phyloP scores from a whole-genome alignment of 1,140 invertebrate species.

The Tribolium castaneum region DNA sequence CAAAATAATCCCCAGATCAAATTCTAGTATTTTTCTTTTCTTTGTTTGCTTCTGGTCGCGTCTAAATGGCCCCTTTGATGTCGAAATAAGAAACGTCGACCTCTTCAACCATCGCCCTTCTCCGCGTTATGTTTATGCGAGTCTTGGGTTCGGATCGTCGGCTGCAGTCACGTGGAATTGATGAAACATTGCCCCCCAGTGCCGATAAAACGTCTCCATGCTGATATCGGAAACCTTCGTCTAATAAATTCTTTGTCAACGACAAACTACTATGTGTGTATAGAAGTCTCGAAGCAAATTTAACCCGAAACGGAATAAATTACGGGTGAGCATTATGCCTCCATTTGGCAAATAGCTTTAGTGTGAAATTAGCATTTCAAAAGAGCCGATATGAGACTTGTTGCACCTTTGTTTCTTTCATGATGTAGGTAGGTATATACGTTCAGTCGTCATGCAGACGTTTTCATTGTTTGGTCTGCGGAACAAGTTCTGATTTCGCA shows the following conservation, averaged over 20 bases:
- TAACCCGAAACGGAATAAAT: slow-evolving; percentile 12
- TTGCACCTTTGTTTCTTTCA: slow-evolving; percentile 29
- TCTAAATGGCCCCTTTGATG: not conserved
- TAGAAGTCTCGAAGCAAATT: not conserved
- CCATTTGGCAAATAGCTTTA: slow-evolving; percentile 26
- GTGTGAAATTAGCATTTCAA: slow-evolving; percentile 26
- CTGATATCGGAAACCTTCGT: slow-evolving; percentile 20
- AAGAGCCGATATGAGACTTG: slow-evolving; percentile 30
- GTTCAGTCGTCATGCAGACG: slow-evolving; percentile 14
- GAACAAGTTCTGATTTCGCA: slow-evolving; percentile 20
- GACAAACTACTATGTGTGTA: slow-evolving; percentile 1
- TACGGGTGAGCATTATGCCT: slow-evolving; percentile 17
- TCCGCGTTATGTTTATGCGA: slow-evolving; percentile 10
- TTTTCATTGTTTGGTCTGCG: slow-evolving; percentile 16
- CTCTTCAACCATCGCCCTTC: not conserved
- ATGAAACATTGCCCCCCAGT: slow-evolving; percentile 4
- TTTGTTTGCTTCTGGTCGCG: not conserved
- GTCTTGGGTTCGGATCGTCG: not conserved
- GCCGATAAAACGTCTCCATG: slow-evolving; percentile 22
- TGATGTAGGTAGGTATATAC: not conserved
- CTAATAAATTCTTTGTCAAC: slow-evolving; percentile 33
- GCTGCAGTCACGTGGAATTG: slow-evolving; percentile 3
- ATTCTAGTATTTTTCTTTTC: not conserved
- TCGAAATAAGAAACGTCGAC: not conserved
- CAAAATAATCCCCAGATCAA: not conserved